These are phyloP conservation scores for Rhagonycha lutea DNA, from an alignment of 2,888 invertebrate genomes.

Conservation along the genomic window DNA sequence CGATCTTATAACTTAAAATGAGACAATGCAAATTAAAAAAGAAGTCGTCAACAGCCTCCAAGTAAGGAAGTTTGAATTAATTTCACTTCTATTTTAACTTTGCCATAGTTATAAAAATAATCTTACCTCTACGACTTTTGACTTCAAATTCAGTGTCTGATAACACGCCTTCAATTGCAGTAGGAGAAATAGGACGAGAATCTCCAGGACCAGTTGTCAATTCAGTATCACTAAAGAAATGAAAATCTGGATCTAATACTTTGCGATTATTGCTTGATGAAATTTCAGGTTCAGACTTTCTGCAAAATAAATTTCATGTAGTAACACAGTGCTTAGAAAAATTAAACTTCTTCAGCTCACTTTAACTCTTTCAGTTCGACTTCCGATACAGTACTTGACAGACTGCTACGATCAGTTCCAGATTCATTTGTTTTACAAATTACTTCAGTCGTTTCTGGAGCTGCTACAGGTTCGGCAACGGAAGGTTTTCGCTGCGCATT, in stretches of 20 bases:
- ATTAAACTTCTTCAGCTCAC: constrained; percentile 38
- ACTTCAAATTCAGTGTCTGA: constrained; percentile 94
- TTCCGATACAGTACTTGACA: constrained; percentile 53
- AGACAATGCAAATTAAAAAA: neutral
- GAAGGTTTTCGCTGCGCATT: constrained; percentile 72
- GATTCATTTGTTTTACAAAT: constrained; percentile 43
- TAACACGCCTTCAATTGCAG: constrained; percentile 62
- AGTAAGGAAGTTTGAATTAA: neutral
- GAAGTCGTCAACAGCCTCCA: neutral
- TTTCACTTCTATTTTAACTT: neutral
- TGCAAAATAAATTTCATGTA: constrained; percentile 10
- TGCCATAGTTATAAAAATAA: neutral
- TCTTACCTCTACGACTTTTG: constrained; percentile 58
- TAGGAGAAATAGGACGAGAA: constrained; percentile 75
- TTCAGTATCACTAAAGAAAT: constrained; percentile 94
- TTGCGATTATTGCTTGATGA: constrained; percentile 35
- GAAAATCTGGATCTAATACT: constrained; percentile 69
- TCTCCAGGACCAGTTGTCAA: constrained; percentile 69
- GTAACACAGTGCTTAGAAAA: neutral
- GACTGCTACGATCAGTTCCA: constrained; percentile 51
- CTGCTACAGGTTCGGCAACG: constrained; percentile 58
- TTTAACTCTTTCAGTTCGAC: constrained; percentile 53
- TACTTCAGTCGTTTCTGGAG: constrained; percentile 52
- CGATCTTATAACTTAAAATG: neutral
- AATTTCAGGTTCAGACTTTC: constrained; percentile 29